Evolutionary conservation across 1,140 invertebrate genomes (phyloP).

Genomic region (Platyscapa corneri): DNA sequence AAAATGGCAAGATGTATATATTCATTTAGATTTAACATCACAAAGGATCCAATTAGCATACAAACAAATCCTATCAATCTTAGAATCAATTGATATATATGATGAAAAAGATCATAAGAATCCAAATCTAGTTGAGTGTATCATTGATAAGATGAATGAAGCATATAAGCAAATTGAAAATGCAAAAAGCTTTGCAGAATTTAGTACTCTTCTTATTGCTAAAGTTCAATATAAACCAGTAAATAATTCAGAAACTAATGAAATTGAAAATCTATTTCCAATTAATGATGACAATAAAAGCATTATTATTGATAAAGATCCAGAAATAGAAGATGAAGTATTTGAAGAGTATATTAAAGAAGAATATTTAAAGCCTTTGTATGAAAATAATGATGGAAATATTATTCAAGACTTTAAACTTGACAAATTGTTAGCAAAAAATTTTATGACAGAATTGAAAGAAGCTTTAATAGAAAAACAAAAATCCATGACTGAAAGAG

Average conservation of each 20-base stretch:
- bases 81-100: conserved; percentile 63
- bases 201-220: conserved; percentile 62
- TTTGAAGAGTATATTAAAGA: conserved; percentile 72
- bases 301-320: conserved; percentile 60
- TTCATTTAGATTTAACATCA: conserved; percentile 67
- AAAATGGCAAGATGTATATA: conserved; percentile 67
- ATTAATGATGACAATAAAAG: conserved; percentile 36
- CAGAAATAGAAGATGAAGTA: conserved; percentile 71
- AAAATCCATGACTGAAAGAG: conserved; percentile 67
- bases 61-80: conserved; percentile 58
- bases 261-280: conserved; percentile 33
- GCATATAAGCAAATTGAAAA: conserved; percentile 64
- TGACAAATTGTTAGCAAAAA: conserved; percentile 64
- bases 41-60: conserved; percentile 66
- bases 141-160: conserved; percentile 61
- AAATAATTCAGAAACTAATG: background rate
- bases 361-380: conserved; percentile 65
- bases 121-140: conserved; percentile 50
- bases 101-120: conserved; percentile 49
- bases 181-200: conserved; percentile 66
- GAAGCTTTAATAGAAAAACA: conserved; percentile 70
- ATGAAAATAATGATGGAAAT: conserved; percentile 59
- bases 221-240: conserved; percentile 51
- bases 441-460: conserved; percentile 71
- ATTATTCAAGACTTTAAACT: conserved; percentile 59